Base-by-base conservation (phyloP, 2,113 vertebrate genomes). In the Pollachius pollachius region DNA sequence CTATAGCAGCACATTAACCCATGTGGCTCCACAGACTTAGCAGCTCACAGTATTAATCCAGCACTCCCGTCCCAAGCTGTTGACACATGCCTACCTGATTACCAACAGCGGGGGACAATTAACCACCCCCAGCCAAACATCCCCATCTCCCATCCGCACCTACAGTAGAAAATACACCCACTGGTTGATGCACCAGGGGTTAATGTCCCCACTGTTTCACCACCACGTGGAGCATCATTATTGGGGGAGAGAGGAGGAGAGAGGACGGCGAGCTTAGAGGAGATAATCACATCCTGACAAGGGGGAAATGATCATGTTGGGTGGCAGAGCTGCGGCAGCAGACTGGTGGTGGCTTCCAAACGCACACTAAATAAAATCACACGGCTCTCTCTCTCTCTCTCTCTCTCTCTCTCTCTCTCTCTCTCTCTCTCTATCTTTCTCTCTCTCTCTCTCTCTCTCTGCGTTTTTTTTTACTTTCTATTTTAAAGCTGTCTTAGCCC, bases 251-350 rank as follows among this genome's bases (percentile, higher is more conserved):
- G 60, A 16, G 12, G 23, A 27, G 16, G 17, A 34, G 62, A 34
- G 62, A 18, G 25, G 23, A 30, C 70, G 68, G 73, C 1, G 13
- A 79, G 76, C 70, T 71, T 62, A 11, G 81, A 77, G 76, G 52
- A 73, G 76, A 86, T 88, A 87, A 87, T 84, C 82, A 82, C 86
- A 83, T 71, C 75, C 79, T 83, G 83, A 87, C 86, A 85, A 75
- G 71, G 54, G 30, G 69, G 73, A 84, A 84, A 87, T 84, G 4
- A 84, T 77, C 58, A 15, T 65, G 71, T 78, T 85, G 67, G 19
- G 73, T 59, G 30, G 72, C 71, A 62, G 78, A 81, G 80, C 77
- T 16, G 18, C 70, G 73, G 79, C 75, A 65, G 79, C 75, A 65
- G 73, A 80, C 69, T 70, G 9, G 18, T 60, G 79, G 79, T 48